phyloP scores from a whole-genome alignment of 1,140 invertebrate species.

The Heliothis subflexa region DNA sequence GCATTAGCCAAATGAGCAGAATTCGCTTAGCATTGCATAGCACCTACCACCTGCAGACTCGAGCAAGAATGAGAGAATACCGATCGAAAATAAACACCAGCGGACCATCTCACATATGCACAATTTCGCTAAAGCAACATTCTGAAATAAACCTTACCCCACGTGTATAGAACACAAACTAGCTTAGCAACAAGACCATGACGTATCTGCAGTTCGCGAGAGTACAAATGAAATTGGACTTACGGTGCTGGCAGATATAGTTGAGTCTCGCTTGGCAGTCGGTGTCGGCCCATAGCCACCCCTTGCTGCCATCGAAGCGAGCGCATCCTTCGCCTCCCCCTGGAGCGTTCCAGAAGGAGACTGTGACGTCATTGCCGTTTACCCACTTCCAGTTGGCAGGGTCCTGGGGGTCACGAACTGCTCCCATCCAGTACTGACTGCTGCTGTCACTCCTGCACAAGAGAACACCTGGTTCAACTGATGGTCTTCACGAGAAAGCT shows the following conservation, averaged over 20 bases:
- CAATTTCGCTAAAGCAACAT: too few species aligned
- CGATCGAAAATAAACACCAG: too few species aligned
- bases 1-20: too few species aligned
- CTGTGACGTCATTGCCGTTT: conserved; percentile 94
- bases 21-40: too few species aligned
- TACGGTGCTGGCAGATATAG: conserved; percentile 97
- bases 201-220: background rate
- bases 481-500: background rate
- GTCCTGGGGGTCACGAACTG: conserved; percentile 92
- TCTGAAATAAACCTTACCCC: too few species aligned
- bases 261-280: conserved; percentile 95
- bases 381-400: conserved; percentile 96
- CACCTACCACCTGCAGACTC: too few species aligned
- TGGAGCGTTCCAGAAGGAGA: conserved; percentile 97
- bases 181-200: background rate
- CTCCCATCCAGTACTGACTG: conserved; percentile 98
- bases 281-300: conserved; percentile 98
- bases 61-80: too few species aligned
- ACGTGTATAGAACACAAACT: too few species aligned
- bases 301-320: conserved; percentile 96
- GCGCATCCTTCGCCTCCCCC: conserved; percentile 95
- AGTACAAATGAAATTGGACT: conserved; percentile 80
- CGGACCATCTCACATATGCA: too few species aligned
- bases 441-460: conserved; percentile 92
- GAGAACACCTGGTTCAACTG: background rate